Conservation (phyloP, 2,888 invertebrate genomes). For the Cerastis leucographa region DNA sequence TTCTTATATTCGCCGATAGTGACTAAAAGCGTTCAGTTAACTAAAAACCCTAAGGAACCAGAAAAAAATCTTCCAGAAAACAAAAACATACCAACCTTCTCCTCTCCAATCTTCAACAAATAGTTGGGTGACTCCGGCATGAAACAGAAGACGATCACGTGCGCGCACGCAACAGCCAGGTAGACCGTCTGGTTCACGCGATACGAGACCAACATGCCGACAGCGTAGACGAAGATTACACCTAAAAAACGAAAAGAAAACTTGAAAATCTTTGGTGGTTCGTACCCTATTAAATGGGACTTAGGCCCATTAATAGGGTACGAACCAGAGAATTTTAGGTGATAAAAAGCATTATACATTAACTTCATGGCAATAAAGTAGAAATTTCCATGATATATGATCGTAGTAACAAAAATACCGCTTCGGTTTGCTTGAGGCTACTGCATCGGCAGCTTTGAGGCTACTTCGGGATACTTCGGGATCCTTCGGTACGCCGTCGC, state of each 20-base stretch:
- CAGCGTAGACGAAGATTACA: conserved; percentile 81
- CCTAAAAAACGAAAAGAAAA: conserved; percentile 59
- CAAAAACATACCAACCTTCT: conserved; percentile 72
- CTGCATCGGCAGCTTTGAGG: no score
- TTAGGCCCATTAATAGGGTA: no score
- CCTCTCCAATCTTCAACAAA: conserved; percentile 78
- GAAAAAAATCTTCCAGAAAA: neutral
- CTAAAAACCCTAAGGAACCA: neutral
- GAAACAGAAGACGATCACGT: conserved; percentile 76
- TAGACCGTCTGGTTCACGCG: conserved; percentile 77
- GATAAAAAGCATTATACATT: no score
- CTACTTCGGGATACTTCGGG: no score
- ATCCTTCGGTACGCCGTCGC: no score
- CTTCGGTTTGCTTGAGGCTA: no score
- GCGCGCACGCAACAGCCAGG: conserved; percentile 72
- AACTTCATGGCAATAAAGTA: no score
- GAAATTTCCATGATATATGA: no score
- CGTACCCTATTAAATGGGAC: neutral
- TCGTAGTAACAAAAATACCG: no score
- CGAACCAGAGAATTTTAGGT: no score
- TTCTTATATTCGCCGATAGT: neutral
- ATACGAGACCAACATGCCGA: conserved; percentile 78
- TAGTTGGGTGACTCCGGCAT: conserved; percentile 86
- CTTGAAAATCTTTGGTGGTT: neutral
- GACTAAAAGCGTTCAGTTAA: neutral